Percentiles rank a stretch among this genome's conserved stretches.
Conservation (phyloP, 2,888 invertebrate genomes). For the Sussaba pulchella region DNA sequence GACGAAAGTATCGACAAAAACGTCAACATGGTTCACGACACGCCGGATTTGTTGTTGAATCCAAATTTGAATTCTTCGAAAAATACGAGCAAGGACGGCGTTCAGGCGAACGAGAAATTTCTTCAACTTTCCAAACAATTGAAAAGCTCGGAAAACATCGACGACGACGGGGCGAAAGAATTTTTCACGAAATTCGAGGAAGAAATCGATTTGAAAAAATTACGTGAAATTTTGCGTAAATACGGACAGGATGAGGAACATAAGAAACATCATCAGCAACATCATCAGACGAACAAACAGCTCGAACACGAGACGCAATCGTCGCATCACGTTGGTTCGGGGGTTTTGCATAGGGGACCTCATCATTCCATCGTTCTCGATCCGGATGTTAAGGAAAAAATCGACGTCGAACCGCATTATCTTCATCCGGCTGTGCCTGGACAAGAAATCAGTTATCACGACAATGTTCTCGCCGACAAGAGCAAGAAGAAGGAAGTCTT, state of each 20-base stretch:
- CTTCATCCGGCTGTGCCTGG: slow-evolving; percentile 87
- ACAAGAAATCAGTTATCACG: slow-evolving; percentile 86
- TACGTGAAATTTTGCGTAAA: slow-evolving; percentile 77
- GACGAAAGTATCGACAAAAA: slow-evolving; percentile 80
- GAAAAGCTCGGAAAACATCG: slow-evolving; percentile 76
- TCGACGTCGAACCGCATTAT: slow-evolving; percentile 87
- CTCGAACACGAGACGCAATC: slow-evolving; percentile 74
- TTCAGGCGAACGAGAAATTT: slow-evolving; percentile 84
- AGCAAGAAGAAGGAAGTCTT: slow-evolving; percentile 81
- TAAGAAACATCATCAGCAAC: slow-evolving; percentile 73
- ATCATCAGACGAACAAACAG: slow-evolving; percentile 83
- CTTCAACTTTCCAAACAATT: slow-evolving; percentile 83
- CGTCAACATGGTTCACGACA: slow-evolving; percentile 79
- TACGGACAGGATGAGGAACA: slow-evolving; percentile 73
- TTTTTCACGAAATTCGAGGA: slow-evolving; percentile 77
- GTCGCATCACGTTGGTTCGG: slow-evolving; percentile 76
- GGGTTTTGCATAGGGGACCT: slow-evolving; percentile 85
- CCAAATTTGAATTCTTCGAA: slow-evolving; percentile 79
- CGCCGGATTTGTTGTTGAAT: slow-evolving; percentile 82
- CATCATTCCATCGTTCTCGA: slow-evolving; percentile 86
- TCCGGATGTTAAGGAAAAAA: slow-evolving; percentile 85
- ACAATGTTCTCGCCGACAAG: slow-evolving; percentile 80
- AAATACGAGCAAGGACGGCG: slow-evolving; percentile 83
- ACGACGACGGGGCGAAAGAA: slow-evolving; percentile 79
- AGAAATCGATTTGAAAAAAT: slow-evolving; percentile 77